Percentiles rank a stretch among this genome's conserved stretches.
These are phyloP conservation scores for Brenthis daphne DNA, from an alignment of 2,888 invertebrate genomes.

Conservation along the genomic window DNA sequence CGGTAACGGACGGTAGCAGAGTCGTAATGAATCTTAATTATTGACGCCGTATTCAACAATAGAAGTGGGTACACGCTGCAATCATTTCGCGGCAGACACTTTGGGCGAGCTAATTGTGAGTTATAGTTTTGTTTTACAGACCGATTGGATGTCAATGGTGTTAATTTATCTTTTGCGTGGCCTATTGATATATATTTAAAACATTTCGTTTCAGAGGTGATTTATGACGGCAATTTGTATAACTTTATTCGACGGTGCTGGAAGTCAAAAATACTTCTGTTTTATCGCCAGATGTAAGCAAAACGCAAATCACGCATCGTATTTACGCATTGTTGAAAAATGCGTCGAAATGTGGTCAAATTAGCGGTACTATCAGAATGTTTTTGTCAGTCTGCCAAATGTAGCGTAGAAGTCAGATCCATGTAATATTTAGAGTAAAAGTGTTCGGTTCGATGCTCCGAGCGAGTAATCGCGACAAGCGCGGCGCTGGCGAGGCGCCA, in stretches of 20 bases:
- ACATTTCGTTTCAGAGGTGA: neutral
- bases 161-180: too few relatives aligned
- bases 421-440: slow-evolving; percentile 34
- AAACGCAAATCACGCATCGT: neutral
- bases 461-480: slow-evolving; percentile 47
- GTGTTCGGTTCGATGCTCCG: slow-evolving; percentile 38
- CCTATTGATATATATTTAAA: neutral
- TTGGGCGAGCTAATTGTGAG: too few relatives aligned
- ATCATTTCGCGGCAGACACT: too few relatives aligned
- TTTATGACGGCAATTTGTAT: slow-evolving; percentile 7
- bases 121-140: too few relatives aligned
- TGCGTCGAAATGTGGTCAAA: slow-evolving; percentile 20
- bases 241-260: too few relatives aligned
- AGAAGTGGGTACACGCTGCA: slow-evolving; percentile 19
- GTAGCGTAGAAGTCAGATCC: slow-evolving; percentile 25
- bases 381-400: slow-evolving; percentile 32
- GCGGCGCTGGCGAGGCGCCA: slow-evolving; percentile 59
- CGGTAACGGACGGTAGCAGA: slow-evolving; percentile 6
- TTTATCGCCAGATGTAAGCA: neutral
- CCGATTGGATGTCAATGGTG: too few relatives aligned
- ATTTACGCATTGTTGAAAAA: slow-evolving; percentile 1
- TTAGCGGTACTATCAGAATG: slow-evolving; percentile 27
- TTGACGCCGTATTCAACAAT: slow-evolving; percentile 27
- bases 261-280: neutral
- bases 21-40: slow-evolving; percentile 33